A percentile compares a stretch with the other conserved stretches of the same genome.
Conservation (phyloP, 2,797 vertebrate species). For the Lutjanus campechanus region DNA sequence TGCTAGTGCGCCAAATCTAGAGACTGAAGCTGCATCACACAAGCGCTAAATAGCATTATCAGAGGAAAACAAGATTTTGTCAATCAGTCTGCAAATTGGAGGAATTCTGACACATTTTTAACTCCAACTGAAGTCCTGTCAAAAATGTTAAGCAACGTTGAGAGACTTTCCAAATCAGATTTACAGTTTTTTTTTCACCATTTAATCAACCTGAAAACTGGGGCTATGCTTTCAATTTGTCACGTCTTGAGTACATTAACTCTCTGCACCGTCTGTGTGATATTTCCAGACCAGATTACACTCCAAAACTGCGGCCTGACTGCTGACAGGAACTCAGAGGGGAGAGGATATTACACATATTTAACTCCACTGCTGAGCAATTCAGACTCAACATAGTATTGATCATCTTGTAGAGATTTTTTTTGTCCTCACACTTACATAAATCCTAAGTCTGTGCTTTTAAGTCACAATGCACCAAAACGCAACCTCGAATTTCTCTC, state of each 20-base stretch:
- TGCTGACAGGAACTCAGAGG: background rate
- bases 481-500: background rate
- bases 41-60: background rate
- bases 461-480: background rate
- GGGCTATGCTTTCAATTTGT: constrained; percentile 18
- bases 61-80: constrained; percentile 1
- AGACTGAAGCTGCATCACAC: background rate
- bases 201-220: constrained; percentile 26
- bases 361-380: constrained; percentile 4
- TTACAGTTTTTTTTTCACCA: background rate
- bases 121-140: background rate
- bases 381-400: background rate
- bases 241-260: constrained; percentile 17
- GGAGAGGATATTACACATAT: background rate
- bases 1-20: background rate
- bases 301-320: background rate
- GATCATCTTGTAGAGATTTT: background rate
- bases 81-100: constrained; percentile 4
- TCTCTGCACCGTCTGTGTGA: background rate
- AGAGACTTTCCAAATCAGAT: constrained; percentile 5
- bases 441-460: background rate
- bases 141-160: constrained; percentile 5
- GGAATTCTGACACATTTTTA: background rate
- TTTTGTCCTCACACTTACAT: background rate
- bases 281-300: constrained; percentile 11